Base-by-base conservation (phyloP, 2,888 invertebrate species). In the Acleris laterana region DNA sequence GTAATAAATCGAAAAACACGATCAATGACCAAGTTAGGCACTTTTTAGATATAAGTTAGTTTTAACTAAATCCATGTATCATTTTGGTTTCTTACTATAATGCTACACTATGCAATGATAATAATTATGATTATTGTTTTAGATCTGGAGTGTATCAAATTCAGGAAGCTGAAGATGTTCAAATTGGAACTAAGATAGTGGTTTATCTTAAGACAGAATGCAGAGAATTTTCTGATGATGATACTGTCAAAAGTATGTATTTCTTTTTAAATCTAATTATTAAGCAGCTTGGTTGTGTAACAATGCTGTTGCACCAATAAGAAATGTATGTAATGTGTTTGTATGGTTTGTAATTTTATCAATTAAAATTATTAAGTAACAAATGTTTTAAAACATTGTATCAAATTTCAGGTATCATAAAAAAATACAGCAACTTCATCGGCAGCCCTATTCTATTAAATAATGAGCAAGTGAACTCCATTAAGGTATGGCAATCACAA, bases 391-490 rank as follows among this genome's bases (percentile, higher is more conserved):
- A 32, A 9, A 32, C 1, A 1, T 38, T 38, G 3, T 38, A 1
- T 32, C 13, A 13, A 4, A 72, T 93, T 91, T 60, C 90, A 96
- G 96, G 94, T 72, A 96, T 99, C 51, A 97, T 99, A 20, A 96
- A 97, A 81, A 99, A 99, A 83, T 99, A 99, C 92, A 99, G 99
- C 85, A 99, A 99, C 87, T 99, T 99, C 85, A 98, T 99, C 51
- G 97, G 98, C 42, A 97, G 97, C 76, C 97, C 99, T 0, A 98
- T 99, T 77, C 96, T 95, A 75, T 92, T 99, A 22, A 99, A 99
- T 88, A 97, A 98, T 68, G 96, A 96, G 74, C 96, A 96, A 84
- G 96, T 96, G 0, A 99, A 99, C 87, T 96, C 96, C 56, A 96
- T 99, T 53, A 95, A 96, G 94, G 96, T 95, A 74, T 68, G 73